Evolutionary conservation across 2,888 invertebrate genomes (phyloP).

Genomic region (Rotaria magnacalcarata): DNA sequence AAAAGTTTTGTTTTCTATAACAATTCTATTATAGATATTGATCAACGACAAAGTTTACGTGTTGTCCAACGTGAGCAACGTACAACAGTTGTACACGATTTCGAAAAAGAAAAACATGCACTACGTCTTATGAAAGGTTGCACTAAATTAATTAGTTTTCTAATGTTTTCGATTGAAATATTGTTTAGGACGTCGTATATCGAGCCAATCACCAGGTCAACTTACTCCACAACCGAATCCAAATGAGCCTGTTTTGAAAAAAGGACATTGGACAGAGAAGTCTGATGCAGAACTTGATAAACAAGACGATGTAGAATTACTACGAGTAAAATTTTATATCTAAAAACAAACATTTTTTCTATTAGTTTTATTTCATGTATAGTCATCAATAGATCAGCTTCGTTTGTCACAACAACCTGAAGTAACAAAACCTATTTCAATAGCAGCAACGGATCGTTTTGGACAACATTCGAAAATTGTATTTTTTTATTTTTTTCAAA

Average conservation of each 20-base stretch:
- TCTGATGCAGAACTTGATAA: conserved; percentile 55
- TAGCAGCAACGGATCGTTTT: conserved; percentile 50
- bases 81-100: conserved; percentile 54
- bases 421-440: conserved; percentile 49
- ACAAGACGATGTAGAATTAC: conserved; percentile 55
- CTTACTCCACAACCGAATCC: conserved; percentile 54
- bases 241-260: conserved; percentile 55
- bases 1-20: not conserved
- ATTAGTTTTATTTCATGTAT: not conserved
- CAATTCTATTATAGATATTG: conserved; percentile 50
- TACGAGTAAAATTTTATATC: conserved; percentile 50
- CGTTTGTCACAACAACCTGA: conserved; percentile 53
- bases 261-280: conserved; percentile 57
- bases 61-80: conserved; percentile 54
- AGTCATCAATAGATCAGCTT: conserved; percentile 38
- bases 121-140: conserved; percentile 57
- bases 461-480: conserved; percentile 56
- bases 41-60: conserved; percentile 53
- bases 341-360: not conserved
- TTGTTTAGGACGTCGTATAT: conserved; percentile 52
- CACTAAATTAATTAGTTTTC: too few species aligned
- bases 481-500: conserved; percentile 42
- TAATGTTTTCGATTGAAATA: not conserved
- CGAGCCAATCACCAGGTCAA: conserved; percentile 54
- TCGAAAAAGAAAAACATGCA: conserved; percentile 58